Evolutionary conservation across 2,888 invertebrate species (phyloP), one percentile per base, ranked within the genome.

Genomic region (Coremacera marginata): DNA sequence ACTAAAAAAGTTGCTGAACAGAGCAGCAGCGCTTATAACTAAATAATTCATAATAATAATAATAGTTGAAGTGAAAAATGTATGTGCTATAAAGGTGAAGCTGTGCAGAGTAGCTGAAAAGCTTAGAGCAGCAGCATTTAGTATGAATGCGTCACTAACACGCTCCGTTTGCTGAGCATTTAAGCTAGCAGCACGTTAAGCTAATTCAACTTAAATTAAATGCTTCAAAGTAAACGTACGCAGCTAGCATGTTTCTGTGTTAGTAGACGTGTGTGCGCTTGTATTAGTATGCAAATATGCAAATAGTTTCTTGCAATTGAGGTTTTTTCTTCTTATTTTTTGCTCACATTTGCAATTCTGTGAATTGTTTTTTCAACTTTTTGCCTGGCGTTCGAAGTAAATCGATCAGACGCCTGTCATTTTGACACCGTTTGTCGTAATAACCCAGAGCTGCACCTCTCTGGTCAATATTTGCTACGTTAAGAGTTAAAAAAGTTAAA

Each of bases 321-420:
- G 37, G 22, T 19, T 44, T 22, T 37, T 55, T 72, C 65, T 37
- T 5, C 14, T 19, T 71, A 65, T 37, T 55, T 44, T 71, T 37
- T 60, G 51, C 55, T 27, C 16, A 34, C 44, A 19, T 60, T 27
- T 22, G 57, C 37, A 57, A 67, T 68, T 75, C 57, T 55, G 27
- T 55, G 70, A 62, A 76, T 57, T 63, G 9, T 44, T 3, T 25
- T 49, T 60, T 70, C 52, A 49, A 25, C 44, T 70, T 34, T 27
- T 25, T 25, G 52, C 31, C 44, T 68, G 60, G 31, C 68, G 14
- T 25, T 62, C 70, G 25, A 70, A 55, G 78, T 78, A 74, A 76
- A 70, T 70, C 57, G 22, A 70, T 76, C 76, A 76, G 70, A 31
- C 52, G 72, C 55, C 44, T 65, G 77, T 77, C 72, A 72, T n/a